Conservation (phyloP, 2,113 vertebrate species). For the Pogonocichla stellata region DNA sequence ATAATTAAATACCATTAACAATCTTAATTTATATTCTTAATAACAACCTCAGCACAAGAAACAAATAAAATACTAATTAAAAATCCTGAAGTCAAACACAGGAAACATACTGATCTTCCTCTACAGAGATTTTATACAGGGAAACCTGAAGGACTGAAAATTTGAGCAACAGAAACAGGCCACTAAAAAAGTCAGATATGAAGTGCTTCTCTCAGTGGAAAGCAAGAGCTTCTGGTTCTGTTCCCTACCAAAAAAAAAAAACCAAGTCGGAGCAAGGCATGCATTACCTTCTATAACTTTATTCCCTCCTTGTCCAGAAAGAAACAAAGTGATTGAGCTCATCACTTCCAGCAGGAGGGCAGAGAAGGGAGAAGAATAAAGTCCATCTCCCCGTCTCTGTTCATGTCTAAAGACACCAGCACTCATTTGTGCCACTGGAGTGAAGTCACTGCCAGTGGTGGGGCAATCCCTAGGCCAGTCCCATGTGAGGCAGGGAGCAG, state of each 20-base stretch:
- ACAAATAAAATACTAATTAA: background rate
- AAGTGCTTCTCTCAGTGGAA: background rate
- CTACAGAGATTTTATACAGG: background rate
- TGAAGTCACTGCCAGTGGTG: rapidly evolving
- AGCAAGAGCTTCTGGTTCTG: background rate
- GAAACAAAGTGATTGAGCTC: background rate
- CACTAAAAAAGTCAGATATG: background rate
- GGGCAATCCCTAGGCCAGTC: too few relatives aligned
- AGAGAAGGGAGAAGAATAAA: background rate
- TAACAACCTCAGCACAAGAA: background rate
- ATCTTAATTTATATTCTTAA: background rate
- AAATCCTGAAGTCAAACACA: background rate
- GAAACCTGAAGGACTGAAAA: background rate
- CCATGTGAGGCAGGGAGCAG: background rate
- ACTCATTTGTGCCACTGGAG: rapidly evolving
- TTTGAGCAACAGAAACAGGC: background rate
- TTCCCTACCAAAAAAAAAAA: background rate
- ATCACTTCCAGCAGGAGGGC: background rate
- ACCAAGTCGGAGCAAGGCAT: background rate
- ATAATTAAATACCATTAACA: too few relatives aligned
- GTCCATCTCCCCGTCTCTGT: background rate
- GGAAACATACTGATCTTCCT: background rate
- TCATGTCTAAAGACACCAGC: rapidly evolving
- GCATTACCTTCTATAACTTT: background rate
- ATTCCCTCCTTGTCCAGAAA: background rate